Base-by-base conservation (phyloP, 2,797 vertebrate species). In the Balearica regulorum region DNA sequence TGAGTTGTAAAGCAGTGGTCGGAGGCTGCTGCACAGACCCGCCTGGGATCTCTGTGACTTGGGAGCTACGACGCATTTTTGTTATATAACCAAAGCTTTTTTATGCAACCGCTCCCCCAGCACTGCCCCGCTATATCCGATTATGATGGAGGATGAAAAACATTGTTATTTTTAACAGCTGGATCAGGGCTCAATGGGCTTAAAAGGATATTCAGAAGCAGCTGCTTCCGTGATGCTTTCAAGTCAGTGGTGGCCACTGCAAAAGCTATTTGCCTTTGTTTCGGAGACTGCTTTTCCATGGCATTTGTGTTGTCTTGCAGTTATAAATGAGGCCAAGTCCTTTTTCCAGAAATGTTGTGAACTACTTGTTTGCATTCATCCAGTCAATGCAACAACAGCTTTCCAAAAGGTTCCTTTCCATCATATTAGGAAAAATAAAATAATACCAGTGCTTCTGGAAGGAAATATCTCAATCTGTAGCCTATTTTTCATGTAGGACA, bases 101-200 rank as follows among this genome's bases (percentile, higher is more conserved):
- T 91, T 77, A 87, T 28, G 82, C 81, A 83, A 46, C 26, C 4
- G 2, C 68, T 91, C 44, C 72, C 93, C 62, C 79, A 84, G 66
- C 9, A 2, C 51, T 48, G 60, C 69, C 78, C 83, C 39, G 33
- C 25, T 75, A 73, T 72, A 96, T 93, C 92, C 48, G 78, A 94
- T 97, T 96, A 90, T 11, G 83, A 43, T 12, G 51, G 82, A 84
- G 65, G 85, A 95, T 69, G 88, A 61, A 92, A 88, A 92, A 90
- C 83, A 90, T 85, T 95, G 95, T 95, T 96, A 94, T 96, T 96
- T 96, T 95, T 96, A 96, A 97, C 93, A 94, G 82, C 95, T 94
- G 91, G 84, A 96, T 95, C 51, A 83, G 83, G 89, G 86, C 57
- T 96, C 68, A 75, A 7, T 83, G 66, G 69, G 70, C 64, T 93